Conservation (phyloP, 1,140 invertebrate species). For the Artemia franciscana region DNA sequence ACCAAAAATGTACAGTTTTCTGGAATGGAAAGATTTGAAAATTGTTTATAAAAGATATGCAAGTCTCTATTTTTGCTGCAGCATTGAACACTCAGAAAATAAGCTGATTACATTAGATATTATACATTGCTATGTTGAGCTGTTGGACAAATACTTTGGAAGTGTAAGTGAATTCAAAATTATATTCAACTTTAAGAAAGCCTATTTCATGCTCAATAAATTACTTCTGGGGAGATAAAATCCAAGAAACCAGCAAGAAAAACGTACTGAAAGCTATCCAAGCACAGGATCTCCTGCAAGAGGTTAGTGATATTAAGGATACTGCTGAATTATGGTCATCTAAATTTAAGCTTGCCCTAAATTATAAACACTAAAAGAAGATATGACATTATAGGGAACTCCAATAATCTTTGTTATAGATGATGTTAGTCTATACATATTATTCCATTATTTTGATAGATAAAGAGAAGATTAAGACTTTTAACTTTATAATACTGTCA, state of each 20-base stretch:
- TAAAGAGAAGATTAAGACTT: no score
- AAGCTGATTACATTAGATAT: slow-evolving; percentile 88
- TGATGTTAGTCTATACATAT: no score
- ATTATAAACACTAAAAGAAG: no score
- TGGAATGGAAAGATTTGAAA: no score
- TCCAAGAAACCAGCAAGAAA: slow-evolving; percentile 98
- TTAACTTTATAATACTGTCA: no score
- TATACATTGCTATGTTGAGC: slow-evolving; percentile 94
- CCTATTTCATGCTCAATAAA: slow-evolving; percentile 97
- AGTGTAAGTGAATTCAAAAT: slow-evolving; percentile 99
- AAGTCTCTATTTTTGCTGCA: slow-evolving; percentile 97
- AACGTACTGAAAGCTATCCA: slow-evolving; percentile 96
- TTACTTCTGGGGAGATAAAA: slow-evolving; percentile 85
- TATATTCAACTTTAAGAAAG: slow-evolving; percentile 99
- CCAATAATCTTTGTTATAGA: no score
- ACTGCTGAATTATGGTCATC: slow-evolving; percentile 34
- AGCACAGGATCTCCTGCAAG: slow-evolving; percentile 93
- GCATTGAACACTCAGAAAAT: slow-evolving; percentile 93
- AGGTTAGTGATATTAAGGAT: slow-evolving; percentile 61
- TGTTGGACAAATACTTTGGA: slow-evolving; percentile 98
- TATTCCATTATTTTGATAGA: no score
- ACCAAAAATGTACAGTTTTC: no score
- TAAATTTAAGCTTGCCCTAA: no score
- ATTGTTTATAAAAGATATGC: no score
- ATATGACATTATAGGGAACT: no score